These are phyloP conservation scores for Imbricaverruca yamaguchii DNA, from an alignment of 2,888 invertebrate species.

Conservation along the genomic window DNA sequence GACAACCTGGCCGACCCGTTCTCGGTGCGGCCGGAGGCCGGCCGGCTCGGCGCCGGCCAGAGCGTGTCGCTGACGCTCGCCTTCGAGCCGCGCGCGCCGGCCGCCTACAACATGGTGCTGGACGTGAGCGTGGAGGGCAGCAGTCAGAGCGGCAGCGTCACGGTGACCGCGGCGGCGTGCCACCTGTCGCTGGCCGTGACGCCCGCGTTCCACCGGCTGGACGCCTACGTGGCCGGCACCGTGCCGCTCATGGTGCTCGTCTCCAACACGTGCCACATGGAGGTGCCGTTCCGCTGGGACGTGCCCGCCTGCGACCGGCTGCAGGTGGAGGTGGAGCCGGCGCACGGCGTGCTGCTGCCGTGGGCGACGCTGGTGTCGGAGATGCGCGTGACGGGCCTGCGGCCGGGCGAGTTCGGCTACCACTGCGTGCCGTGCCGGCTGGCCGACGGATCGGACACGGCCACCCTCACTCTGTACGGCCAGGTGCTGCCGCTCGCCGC, in stretches of 20 bases:
- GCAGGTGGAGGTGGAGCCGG: neutral
- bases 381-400: neutral
- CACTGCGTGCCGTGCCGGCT: conserved; percentile 1
- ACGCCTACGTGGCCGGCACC: conserved; percentile 10
- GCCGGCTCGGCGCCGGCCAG: conserved; percentile 36
- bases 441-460: neutral
- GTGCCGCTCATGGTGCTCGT: neutral
- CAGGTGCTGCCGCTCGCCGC: neutral
- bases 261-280: neutral
- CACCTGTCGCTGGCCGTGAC: conserved; percentile 49
- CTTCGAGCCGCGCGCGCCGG: conserved; percentile 72
- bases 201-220: conserved; percentile 45
- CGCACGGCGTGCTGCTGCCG: neutral
- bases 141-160: conserved; percentile 54
- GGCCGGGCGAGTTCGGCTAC: neutral
- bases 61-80: conserved; percentile 71
- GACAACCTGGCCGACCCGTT: conserved; percentile 62
- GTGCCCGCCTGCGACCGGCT: neutral
- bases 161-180: conserved; percentile 58
- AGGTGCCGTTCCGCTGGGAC: conserved; percentile 13
- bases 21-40: conserved; percentile 40
- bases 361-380: conserved; percentile 3
- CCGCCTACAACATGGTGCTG: conserved; percentile 70
- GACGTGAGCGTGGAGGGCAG: conserved; percentile 56
- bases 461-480: neutral